Evolutionary conservation across 2,888 invertebrate species (phyloP).

Genomic region (Apotomis capreana): DNA sequence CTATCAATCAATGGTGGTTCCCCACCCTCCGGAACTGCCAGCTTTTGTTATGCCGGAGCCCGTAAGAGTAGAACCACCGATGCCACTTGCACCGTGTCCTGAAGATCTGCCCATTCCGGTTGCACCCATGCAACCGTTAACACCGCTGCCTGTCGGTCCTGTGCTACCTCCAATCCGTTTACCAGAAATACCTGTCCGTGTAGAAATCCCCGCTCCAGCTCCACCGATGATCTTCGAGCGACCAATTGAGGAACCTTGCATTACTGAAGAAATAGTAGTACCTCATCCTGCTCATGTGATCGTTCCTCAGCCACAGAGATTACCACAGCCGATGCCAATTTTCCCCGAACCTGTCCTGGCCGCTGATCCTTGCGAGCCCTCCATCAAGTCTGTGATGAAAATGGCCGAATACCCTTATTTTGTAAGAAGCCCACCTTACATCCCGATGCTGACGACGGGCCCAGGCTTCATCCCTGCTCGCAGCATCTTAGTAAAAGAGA

Average conservation of each 20-base stretch:
- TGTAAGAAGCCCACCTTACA: neutral
- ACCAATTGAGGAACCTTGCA: conserved; percentile 26
- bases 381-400: neutral
- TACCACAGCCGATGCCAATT: conserved; percentile 22
- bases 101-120: conserved; percentile 11
- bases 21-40: conserved; percentile 43
- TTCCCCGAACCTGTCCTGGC: conserved; percentile 1
- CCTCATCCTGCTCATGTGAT: conserved; percentile 11
- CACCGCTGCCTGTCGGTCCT: conserved; percentile 26
- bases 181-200: conserved; percentile 19
- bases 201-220: conserved; percentile 19
- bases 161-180: conserved; percentile 20
- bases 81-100: conserved; percentile 1
- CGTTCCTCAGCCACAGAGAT: neutral
- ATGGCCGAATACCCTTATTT: conserved; percentile 9
- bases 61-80: neutral
- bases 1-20: conserved; percentile 36
- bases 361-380: conserved; percentile 24
- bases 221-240: conserved; percentile 18
- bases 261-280: conserved; percentile 22
- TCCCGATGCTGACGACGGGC: neutral
- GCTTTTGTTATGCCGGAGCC: conserved; percentile 30
- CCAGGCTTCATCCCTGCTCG: conserved; percentile 10
- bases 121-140: neutral
- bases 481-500: neutral